Conservation (phyloP, 2,113 vertebrate genomes). For the Anser cygnoides region DNA sequence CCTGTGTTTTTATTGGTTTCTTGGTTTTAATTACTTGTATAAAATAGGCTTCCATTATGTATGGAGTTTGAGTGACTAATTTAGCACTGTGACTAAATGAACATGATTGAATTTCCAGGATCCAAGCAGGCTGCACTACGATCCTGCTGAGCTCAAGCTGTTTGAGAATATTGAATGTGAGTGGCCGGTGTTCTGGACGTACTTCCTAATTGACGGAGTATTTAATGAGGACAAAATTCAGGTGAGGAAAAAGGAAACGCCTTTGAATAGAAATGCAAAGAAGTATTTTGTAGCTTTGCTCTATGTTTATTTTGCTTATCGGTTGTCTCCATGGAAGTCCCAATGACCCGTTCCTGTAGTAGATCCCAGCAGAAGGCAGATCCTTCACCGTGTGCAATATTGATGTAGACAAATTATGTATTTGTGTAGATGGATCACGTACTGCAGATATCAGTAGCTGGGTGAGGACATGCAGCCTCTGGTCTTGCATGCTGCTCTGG, state of each 20-base stretch:
- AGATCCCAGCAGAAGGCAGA: neutral
- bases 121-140: conserved; percentile 92
- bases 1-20: neutral
- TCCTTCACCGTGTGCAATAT: neutral
- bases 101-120: conserved; percentile 80
- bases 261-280: neutral
- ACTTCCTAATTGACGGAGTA: conserved; percentile 93
- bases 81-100: neutral
- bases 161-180: conserved; percentile 99
- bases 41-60: neutral
- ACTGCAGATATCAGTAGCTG: too few relatives aligned
- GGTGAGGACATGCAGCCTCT: neutral
- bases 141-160: conserved; percentile 95
- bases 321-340: neutral
- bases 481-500: neutral
- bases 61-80: neutral
- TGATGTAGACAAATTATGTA: neutral
- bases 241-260: conserved; percentile 75
- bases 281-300: neutral
- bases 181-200: conserved; percentile 98
- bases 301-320: neutral
- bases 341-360: neutral
- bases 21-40: neutral
- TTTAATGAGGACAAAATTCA: conserved; percentile 90
- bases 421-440: neutral